Percentiles rank a stretch among this genome's conserved stretches.
Evolutionary conservation across 23 tunicate species (phyloP).

Genomic region (Diplosoma virens): DNA sequence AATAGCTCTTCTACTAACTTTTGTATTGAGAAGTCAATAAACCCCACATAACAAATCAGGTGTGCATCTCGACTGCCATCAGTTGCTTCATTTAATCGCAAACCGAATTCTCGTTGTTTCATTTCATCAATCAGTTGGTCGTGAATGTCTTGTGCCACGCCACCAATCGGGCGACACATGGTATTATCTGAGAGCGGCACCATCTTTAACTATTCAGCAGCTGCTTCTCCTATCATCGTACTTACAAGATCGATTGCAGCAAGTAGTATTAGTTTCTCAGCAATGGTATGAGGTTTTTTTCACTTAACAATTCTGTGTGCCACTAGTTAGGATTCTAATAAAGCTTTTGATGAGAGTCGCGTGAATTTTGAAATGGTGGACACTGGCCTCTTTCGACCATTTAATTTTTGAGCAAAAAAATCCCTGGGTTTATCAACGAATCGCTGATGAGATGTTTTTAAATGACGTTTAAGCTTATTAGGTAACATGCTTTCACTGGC

Average conservation of each 20-base stretch:
- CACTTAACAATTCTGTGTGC: constrained; percentile 46
- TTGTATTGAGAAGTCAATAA: constrained; percentile 25
- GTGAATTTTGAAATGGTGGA: constrained; percentile 33
- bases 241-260: constrained; percentile 47
- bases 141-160: constrained; percentile 40
- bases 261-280: constrained; percentile 46
- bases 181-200: constrained; percentile 36
- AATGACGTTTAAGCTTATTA: constrained; percentile 42
- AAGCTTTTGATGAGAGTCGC: constrained; percentile 40
- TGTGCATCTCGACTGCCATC: constrained; percentile 41
- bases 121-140: constrained; percentile 39
- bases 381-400: constrained; percentile 38
- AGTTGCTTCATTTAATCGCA: constrained; percentile 45
- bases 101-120: constrained; percentile 22
- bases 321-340: constrained; percentile 50
- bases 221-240: constrained; percentile 43
- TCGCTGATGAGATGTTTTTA: constrained; percentile 27
- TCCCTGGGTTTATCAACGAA: constrained; percentile 42
- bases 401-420: constrained; percentile 38
- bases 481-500: no score
- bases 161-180: constrained; percentile 41
- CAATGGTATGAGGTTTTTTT: constrained; percentile 52
- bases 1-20: constrained; percentile 47
- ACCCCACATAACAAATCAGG: constrained; percentile 38
- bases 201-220: constrained; percentile 35